These are phyloP conservation scores for Cosmorhoe ocellata DNA, from an alignment of 2,888 invertebrate species.

Conservation along the genomic window DNA sequence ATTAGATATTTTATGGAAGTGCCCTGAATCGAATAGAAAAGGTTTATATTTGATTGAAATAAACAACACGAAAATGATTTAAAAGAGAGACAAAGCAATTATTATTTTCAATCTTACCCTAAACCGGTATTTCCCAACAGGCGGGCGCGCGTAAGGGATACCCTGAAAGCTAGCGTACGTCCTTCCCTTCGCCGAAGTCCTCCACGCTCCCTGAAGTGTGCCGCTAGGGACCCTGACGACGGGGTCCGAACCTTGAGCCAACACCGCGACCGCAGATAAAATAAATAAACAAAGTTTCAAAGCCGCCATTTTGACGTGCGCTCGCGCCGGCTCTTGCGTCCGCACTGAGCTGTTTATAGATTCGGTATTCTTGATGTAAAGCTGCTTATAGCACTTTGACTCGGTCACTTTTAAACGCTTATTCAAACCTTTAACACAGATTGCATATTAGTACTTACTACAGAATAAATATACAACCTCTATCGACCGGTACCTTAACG, in stretches of 20 bases:
- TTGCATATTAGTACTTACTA: no score
- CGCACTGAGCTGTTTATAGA: constrained; percentile 22
- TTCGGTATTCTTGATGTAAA: constrained; percentile 5
- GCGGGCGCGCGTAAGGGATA: constrained; percentile 86
- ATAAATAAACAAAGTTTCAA: constrained; percentile 44
- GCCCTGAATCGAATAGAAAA: no score
- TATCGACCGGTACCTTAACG: no score
- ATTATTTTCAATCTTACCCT: constrained; percentile 57
- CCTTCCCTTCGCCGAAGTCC: constrained; percentile 62
- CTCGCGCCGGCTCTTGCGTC: constrained; percentile 29
- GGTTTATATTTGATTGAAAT: no score
- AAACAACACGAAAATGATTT: no score
- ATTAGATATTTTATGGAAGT: no score
- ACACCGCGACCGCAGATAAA: constrained; percentile 37
- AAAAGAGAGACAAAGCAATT: no score
- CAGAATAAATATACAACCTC: no score
- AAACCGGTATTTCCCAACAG: constrained; percentile 84
- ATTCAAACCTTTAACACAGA: no score
- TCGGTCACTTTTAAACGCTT: no score
- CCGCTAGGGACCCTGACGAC: constrained; percentile 62
- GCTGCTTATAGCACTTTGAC: no score
- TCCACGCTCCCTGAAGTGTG: constrained; percentile 65
- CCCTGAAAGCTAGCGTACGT: constrained; percentile 84
- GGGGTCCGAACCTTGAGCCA: constrained; percentile 56
- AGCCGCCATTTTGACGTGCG: constrained; percentile 49